Evolutionary conservation across 2,113 vertebrate genomes (phyloP).

Genomic region (Crotalus tigris): DNA sequence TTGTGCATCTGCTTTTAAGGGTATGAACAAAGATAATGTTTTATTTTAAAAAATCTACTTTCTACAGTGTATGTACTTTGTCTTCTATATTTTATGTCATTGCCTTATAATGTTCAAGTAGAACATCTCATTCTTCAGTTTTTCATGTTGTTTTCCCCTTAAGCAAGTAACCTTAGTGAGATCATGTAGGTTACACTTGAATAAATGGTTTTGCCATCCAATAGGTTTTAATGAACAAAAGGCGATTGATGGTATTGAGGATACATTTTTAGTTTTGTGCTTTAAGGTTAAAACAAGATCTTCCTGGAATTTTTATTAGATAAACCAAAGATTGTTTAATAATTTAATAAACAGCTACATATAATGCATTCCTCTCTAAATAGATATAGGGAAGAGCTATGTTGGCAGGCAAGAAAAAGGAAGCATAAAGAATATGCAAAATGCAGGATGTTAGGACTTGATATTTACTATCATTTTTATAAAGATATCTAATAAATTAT

Average conservation of each 20-base stretch:
- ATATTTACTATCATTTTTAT: slow-evolving; percentile 42
- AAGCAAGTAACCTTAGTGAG: slow-evolving; percentile 2
- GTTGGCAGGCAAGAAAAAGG: slow-evolving; percentile 13
- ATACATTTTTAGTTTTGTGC: background rate
- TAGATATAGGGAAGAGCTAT: background rate
- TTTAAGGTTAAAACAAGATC: background rate
- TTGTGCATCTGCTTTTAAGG: slow-evolving; percentile 26
- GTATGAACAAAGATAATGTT: slow-evolving; percentile 33
- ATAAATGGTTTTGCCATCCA: background rate
- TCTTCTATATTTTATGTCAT: slow-evolving; percentile 31
- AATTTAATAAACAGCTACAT: background rate
- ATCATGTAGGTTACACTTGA: accelerated
- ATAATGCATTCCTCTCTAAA: background rate
- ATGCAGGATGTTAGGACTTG: slow-evolving; percentile 51
- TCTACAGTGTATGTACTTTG: slow-evolving; percentile 15
- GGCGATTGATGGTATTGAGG: background rate
- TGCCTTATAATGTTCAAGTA: slow-evolving; percentile 25
- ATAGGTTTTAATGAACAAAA: background rate
- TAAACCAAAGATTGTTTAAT: background rate
- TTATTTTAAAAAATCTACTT: slow-evolving; percentile 33
- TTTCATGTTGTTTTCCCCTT: slow-evolving; percentile 11
- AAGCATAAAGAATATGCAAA: slow-evolving; percentile 32
- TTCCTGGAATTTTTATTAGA: background rate
- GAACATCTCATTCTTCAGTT: slow-evolving; percentile 5
- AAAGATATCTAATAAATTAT: slow-evolving; percentile 54